Base-by-base conservation (phyloP, 2,113 vertebrate species). In the Macquaria australasica region DNA sequence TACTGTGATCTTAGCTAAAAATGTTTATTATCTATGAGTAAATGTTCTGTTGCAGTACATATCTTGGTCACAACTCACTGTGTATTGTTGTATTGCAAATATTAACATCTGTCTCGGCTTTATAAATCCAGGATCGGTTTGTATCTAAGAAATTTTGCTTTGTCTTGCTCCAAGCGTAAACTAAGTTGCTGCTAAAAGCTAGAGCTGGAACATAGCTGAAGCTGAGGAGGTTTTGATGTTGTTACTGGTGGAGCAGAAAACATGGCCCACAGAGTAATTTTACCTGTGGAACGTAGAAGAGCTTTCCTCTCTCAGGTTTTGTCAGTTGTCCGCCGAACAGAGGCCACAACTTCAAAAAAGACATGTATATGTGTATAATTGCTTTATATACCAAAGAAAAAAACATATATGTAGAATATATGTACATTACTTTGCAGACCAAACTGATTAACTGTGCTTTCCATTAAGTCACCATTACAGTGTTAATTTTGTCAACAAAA, bases 211-310 rank as follows among this genome's bases (percentile, higher is more conserved):
- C 39, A 39, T 39, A 39, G 39, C 5, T 78, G 74, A 12, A 1
- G 20, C 28, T 12, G 3, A 50, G 73, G 18, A 20, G 10, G 34
- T 59, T 21, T 67, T 66, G 66, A 55, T 41, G 50, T 39, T 48
- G 51, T 70, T 8, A 28, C 8, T 34, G 28, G 10, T 59, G 12
- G 16, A 66, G 62, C 3, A 45, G n/a, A 50, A 41, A 71, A 16
- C 20, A 11, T 53, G 6, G 31, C 21, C 8, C 31, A 41, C 9
- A 59, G 21, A 21, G 18, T 0, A 34, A 3, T 55, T 53, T 86
- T 94, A 99, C 98, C 98, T 99, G 98, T 48, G 98, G 98, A 89
- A 99, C 98, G 43, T 99, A 99, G 93, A 99, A 99, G 51, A 99
- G 95, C 81, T 99, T 99, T 63, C 98, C 98, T 92, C 98, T 95